Base-by-base conservation (phyloP, 2,888 invertebrate species). In the Lypha dubia region DNA sequence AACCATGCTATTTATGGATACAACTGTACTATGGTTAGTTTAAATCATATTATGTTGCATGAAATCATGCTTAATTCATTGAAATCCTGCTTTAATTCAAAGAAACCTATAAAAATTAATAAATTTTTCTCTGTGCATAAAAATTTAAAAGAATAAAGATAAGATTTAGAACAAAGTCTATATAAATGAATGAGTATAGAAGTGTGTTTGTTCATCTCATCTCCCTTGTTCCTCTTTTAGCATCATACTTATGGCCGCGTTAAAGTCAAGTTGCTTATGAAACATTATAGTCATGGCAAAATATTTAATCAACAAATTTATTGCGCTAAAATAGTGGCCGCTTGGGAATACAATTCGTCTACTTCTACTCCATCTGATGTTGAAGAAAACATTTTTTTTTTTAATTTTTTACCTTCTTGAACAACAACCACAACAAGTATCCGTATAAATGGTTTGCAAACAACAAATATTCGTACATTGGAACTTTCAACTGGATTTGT, bases 291-390 rank as follows among this genome's bases (percentile, higher is more conserved):
- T 60, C 68, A 44, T 68, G 83, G 53, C 68, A 73, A 75, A 83
- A 85, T 86, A 86, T 84, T 86, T 83, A 85, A 85, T 85, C 81
- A 86, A 83, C 81, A 84, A 76, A 68, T 82, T 70, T 83, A 60
- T 46, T 79, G 63, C 58, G 32, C 77, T 77, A 79, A 49, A 76
- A 70, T 58, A 86, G 63, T 73, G 74, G 63, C 51, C 84, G 75
- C 71, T 71, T 24, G 86, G 76, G 85, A n/a, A 80, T 79, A 74
- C n/a, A n/a, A n/a, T n/a, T n/a, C n/a, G n/a, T n/a, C n/a, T n/a
- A n/a, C n/a, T 60, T 24, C n/a, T 67, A 1, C 35, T 11, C 0
- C 17, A 35, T 11, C 13, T 49, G 8, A 20, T 13, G 5, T 46
- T 65, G 20, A 60, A 35, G 6, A 6, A 60, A 41, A 17, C 51